Conservation (phyloP, 1,140 invertebrate species). For the Formica exsecta region DNA sequence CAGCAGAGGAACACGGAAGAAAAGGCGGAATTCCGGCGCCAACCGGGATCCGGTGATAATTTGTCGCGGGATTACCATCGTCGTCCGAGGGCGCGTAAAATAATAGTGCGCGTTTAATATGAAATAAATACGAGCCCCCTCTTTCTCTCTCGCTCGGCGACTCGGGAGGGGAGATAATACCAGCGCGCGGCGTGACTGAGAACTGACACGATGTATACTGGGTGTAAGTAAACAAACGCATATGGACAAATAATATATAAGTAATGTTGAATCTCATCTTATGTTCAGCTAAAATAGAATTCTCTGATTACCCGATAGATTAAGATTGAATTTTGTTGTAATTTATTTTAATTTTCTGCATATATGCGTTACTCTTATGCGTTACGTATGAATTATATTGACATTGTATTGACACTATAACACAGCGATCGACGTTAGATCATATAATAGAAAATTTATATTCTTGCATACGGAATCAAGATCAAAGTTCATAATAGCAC, state of each 20-base stretch:
- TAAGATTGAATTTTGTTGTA: not conserved
- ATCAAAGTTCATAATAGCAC: not conserved
- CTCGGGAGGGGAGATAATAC: too few species aligned
- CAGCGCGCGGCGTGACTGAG: too few species aligned
- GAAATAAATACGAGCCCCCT: slow-evolving; percentile 67
- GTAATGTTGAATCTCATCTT: too few species aligned
- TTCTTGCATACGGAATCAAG: not conserved
- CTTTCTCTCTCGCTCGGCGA: too few species aligned
- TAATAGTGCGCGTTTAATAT: slow-evolving; percentile 72
- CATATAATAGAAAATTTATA: not conserved
- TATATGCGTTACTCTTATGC: too few species aligned
- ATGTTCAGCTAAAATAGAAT: not conserved
- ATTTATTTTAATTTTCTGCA: not conserved
- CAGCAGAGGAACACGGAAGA: slow-evolving; percentile 56
- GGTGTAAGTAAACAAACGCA: too few species aligned
- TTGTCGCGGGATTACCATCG: slow-evolving; percentile 67
- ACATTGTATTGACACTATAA: too few species aligned
- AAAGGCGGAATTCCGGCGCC: slow-evolving; percentile 59
- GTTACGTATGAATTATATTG: not conserved
- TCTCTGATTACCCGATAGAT: not conserved
- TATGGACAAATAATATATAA: too few species aligned
- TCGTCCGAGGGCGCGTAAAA: slow-evolving; percentile 65
- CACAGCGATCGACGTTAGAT: not conserved
- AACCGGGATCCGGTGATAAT: slow-evolving; percentile 63
- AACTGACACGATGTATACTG: too few species aligned